Base-by-base conservation (phyloP, 2,113 vertebrate species). In the Caloenas nicobarica region DNA sequence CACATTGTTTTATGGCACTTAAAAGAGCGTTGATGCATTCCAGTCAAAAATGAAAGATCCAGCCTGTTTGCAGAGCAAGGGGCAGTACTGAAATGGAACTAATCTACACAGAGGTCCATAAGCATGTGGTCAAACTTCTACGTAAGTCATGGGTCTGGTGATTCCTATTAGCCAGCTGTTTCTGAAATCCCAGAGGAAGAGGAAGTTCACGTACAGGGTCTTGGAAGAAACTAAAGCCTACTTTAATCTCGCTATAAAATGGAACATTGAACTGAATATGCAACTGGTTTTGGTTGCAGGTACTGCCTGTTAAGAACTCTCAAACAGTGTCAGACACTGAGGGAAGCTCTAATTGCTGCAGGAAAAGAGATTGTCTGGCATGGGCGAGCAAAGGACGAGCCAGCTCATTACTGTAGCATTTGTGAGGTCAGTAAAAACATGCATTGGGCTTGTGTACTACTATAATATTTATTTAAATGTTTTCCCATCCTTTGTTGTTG, bases 351-450 rank as follows among this genome's bases (percentile, higher is more conserved):
- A 56, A 97, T 98, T 92, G 96, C 98, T 64, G 98, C 98, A 77
- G 99, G 99, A 85, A 99, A 99, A 96, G 99, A 99, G 89, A 98
- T 99, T 33, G 98, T 98, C 91, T 99, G 99, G 98, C 98, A 99
- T 81, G 98, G 98, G 84, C 98, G 99, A 96, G 98, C 98, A 86
- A 98, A 99, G 97, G 99, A 99, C 48, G 99, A 99, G 95, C 98
- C 99, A 76, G 99, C 99, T 73, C 99, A 99, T 98, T 99, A 99
- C 97, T 99, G 99, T 98, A 99, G 98, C 98, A 99, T 99, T 97
- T 99, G 99, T 97, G 99, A 99, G 99, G 99, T 99, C 93, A 97
- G 96, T 97, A 62, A 72, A 85, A 5, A 44, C 19, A 44, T 2
- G 8, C 13, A 5, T 79, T 58, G 42, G 33, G 48, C 36, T 71